phyloP scores from a whole-genome alignment of 2,888 invertebrate genomes.

The Macrosiphum euphorbiae region DNA sequence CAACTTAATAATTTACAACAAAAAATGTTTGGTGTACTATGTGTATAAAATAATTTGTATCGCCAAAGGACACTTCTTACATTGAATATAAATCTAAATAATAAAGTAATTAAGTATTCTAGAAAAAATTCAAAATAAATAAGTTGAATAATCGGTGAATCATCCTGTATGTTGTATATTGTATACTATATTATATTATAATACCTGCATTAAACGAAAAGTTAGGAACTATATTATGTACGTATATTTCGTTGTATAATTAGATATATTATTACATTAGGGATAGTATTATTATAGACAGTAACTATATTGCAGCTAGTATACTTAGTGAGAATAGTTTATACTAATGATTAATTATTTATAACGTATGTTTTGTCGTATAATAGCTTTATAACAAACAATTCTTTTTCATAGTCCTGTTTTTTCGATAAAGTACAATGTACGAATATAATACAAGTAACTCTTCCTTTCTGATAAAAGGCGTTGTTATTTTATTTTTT shows the following conservation, averaged over 20 bases:
- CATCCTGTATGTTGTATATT: background rate
- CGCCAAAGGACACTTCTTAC: background rate
- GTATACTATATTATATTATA: background rate
- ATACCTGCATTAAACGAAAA: no score
- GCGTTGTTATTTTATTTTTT: background rate
- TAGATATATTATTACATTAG: background rate
- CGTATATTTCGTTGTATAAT: background rate
- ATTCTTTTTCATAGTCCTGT: background rate
- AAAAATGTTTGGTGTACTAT: background rate
- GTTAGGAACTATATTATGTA: background rate
- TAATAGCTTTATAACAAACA: background rate
- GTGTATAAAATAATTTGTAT: background rate
- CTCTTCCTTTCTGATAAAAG: background rate
- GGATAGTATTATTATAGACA: background rate
- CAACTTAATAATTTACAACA: background rate
- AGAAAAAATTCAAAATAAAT: background rate
- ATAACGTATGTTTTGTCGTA: background rate
- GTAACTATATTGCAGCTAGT: background rate
- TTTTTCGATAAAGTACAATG: background rate
- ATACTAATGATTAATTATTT: background rate
- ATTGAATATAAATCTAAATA: background rate
- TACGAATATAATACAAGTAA: background rate
- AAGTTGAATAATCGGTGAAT: background rate
- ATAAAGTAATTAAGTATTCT: background rate
- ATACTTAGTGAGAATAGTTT: background rate